Percentiles rank a stretch among this genome's conserved stretches.
Evolutionary conservation across 2,113 vertebrate species (phyloP).

Genomic region (Cairina moschata): DNA sequence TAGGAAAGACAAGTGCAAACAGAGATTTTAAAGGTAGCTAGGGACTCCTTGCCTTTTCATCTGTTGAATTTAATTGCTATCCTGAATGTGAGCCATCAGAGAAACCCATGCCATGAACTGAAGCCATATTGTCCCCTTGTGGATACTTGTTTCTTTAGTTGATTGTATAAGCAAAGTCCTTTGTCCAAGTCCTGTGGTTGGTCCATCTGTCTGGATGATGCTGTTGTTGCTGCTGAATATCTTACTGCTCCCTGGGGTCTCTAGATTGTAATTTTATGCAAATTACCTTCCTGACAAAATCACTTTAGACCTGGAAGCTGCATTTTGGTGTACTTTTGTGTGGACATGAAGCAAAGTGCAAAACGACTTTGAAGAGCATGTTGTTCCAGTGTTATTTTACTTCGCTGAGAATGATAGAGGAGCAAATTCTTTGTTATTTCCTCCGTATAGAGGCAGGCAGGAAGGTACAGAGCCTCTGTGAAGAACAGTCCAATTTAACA

Average conservation of each 20-base stretch:
- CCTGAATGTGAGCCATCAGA: constrained; percentile 1
- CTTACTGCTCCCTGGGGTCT: not conserved
- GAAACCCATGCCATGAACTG: not conserved
- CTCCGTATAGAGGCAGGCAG: not conserved
- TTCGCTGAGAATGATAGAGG: not conserved
- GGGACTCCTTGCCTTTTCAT: constrained; percentile 20
- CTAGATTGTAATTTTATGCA: not conserved
- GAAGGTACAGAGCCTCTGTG: not conserved
- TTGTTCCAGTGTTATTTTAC: not conserved
- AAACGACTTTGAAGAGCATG: not conserved
- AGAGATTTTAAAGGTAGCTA: not conserved
- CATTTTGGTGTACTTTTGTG: not conserved
- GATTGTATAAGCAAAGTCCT: not conserved
- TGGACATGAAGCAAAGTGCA: not conserved
- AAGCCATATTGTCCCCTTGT: not conserved
- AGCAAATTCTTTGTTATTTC: not conserved
- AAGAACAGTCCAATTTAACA: not conserved
- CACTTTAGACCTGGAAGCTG: not conserved
- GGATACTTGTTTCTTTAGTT: not conserved
- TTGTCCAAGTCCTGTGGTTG: not conserved
- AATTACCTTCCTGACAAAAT: constrained; percentile 8
- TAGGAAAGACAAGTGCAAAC: not conserved
- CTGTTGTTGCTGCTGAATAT: not conserved
- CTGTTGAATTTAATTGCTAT: constrained; percentile 15
- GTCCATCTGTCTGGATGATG: constrained; percentile 31